Evolutionary conservation across 1,140 invertebrate species (phyloP).

Genomic region (Drosophila tani): DNA sequence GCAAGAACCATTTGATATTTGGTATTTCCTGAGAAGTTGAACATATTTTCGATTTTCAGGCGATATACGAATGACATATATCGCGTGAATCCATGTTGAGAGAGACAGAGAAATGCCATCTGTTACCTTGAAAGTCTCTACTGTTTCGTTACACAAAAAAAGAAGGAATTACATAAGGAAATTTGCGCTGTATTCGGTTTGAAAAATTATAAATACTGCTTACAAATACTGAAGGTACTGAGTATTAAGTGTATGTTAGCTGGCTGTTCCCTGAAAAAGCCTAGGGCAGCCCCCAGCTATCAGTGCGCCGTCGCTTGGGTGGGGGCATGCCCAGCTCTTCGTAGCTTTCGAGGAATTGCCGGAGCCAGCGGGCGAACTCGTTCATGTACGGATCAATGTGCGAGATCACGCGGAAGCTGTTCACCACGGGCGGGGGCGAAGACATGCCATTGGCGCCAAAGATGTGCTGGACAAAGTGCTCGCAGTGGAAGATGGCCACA

Average conservation of each 20-base stretch:
- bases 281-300: constrained; percentile 4
- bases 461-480: constrained; percentile 63
- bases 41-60: background rate
- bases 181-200: background rate
- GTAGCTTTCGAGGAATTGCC: constrained; percentile 50
- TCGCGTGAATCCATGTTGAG: background rate
- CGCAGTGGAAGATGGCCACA: constrained; percentile 71
- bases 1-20: background rate
- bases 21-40: too few relatives aligned
- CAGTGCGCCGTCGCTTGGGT: constrained; percentile 25
- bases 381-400: constrained; percentile 68
- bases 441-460: constrained; percentile 45
- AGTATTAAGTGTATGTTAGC: too few relatives aligned
- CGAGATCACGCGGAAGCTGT: constrained; percentile 45
- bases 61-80: constrained; percentile 21
- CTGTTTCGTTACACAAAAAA: background rate
- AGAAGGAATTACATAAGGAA: background rate
- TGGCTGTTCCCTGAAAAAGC: too few relatives aligned
- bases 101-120: background rate
- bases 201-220: too few relatives aligned
- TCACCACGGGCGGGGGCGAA: constrained; percentile 52
- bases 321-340: constrained; percentile 15
- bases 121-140: background rate
- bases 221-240: too few relatives aligned
- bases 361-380: constrained; percentile 67